phyloP scores from a whole-genome alignment of 2,113 vertebrate species.

The Indicator maculatus region DNA sequence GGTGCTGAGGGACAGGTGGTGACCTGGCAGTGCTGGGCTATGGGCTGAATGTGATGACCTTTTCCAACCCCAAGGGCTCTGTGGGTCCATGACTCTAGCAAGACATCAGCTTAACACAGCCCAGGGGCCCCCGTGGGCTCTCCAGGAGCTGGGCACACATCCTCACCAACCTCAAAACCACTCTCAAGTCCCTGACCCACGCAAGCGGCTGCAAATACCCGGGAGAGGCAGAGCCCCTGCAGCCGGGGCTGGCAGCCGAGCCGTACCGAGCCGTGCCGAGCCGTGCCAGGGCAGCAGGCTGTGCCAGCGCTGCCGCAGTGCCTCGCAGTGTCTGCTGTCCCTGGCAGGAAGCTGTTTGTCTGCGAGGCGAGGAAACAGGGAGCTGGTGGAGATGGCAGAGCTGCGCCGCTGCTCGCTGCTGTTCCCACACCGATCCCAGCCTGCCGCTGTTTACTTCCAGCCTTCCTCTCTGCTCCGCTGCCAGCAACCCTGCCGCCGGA shows the following conservation, averaged over 20 bases:
- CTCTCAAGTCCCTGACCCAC: neutral
- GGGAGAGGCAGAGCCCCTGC: fast-evolving
- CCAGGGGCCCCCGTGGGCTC: neutral
- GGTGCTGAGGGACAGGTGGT: too few relatives aligned
- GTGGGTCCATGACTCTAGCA: neutral
- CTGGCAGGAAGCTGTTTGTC: conserved; percentile 59
- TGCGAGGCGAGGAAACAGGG: conserved; percentile 40
- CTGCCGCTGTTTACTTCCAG: conserved; percentile 65
- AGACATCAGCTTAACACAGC: neutral
- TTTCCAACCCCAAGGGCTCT: too few relatives aligned
- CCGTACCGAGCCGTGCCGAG: fast-evolving
- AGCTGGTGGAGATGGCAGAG: conserved; percentile 9
- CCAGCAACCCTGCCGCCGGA: conserved; percentile 27
- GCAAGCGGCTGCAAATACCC: neutral
- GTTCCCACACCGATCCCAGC: conserved; percentile 62
- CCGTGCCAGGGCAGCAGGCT: neutral
- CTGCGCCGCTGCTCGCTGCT: conserved; percentile 21
- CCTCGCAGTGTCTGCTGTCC: neutral
- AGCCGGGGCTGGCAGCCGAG: neutral
- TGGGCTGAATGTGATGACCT: neutral
- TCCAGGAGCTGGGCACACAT: neutral
- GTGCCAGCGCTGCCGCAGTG: neutral
- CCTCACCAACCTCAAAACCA: neutral
- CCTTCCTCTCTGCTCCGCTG: conserved; percentile 55
- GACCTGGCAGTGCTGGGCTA: too few relatives aligned